Base-by-base conservation (phyloP, 2,797 vertebrate genomes). In the Menidia menidia region DNA sequence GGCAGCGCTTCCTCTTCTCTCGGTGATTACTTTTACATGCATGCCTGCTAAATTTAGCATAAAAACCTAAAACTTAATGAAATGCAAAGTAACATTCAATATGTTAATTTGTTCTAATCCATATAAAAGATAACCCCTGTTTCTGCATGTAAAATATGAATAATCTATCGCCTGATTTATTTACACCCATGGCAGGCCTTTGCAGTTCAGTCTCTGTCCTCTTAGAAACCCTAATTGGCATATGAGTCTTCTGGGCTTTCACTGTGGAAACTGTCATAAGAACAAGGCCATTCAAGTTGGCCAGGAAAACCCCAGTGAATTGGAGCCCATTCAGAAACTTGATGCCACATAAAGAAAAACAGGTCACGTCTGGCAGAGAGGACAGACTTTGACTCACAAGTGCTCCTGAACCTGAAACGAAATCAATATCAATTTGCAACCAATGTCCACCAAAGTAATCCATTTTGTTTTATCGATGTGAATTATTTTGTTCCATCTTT, bases 271-370 rank as follows among this genome's bases (percentile, higher is more conserved):
- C 63, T 81, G 76, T 75, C 79, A 88, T 69, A 47, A 75, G 64
- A 80, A 68, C 70, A 47, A 77, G 67, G 74, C 69, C 73, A 73
- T 81, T 86, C 57, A 83, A 79, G 61, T 75, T 72, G 65, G 60
- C 70, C 69, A 67, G 68, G 55, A 62, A 71, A 89, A 77, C 41
- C 68, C 68, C 51, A 71, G 62, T 11, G 60, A 47, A 75, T 41
- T 56, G 10, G 41, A 18, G 58, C 59, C 56, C 73, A 71, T 75
- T 88, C 72, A 82, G 84, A 88, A 88, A 89, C 64, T 33, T 73
- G 77, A 90, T 80, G 86, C 83, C 81, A 73, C 68, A 75, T 77
- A 1, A 62, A 48, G 71, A 77, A 78, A 81, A 73, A 13, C 81
- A 75, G 76, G 76, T 78, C 80, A 82, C 6, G 71, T 80, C 82